phyloP scores from a whole-genome alignment of 2,888 invertebrate genomes.

The Mesoligia furuncula region DNA sequence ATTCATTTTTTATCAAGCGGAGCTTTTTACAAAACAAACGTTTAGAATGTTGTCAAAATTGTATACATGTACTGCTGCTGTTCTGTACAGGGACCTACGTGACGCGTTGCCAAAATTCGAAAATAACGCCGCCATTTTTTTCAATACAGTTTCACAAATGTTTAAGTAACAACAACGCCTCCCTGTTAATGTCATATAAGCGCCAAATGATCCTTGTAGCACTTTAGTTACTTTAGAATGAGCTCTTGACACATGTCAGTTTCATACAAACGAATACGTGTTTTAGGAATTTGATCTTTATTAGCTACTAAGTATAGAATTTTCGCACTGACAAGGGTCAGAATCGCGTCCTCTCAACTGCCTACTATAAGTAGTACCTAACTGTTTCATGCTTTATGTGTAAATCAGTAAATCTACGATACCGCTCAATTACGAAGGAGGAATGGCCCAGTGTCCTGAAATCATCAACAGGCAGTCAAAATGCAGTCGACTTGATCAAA shows the following conservation, averaged over 20 bases:
- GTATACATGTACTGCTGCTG: background rate
- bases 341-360: background rate
- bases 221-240: background rate
- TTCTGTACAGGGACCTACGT: background rate
- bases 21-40: background rate
- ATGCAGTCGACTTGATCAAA: background rate
- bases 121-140: background rate
- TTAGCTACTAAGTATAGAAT: background rate
- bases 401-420: background rate
- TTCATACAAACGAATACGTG: background rate
- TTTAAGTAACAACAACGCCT: too few species aligned
- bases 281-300: background rate
- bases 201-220: too few species aligned
- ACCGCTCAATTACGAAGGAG: background rate
- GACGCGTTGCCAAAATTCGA: background rate
- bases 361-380: background rate
- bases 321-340: background rate
- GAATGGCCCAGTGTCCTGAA: background rate
- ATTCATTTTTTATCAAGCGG: conserved; percentile 13
- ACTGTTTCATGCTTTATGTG: background rate
- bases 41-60: background rate
- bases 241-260: too few species aligned
- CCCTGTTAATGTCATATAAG: too few species aligned
- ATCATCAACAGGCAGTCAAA: background rate
- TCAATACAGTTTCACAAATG: background rate